These are phyloP conservation scores for Leptatherina wallacei DNA, from an alignment of 2,797 vertebrate genomes.

Conservation along the genomic window DNA sequence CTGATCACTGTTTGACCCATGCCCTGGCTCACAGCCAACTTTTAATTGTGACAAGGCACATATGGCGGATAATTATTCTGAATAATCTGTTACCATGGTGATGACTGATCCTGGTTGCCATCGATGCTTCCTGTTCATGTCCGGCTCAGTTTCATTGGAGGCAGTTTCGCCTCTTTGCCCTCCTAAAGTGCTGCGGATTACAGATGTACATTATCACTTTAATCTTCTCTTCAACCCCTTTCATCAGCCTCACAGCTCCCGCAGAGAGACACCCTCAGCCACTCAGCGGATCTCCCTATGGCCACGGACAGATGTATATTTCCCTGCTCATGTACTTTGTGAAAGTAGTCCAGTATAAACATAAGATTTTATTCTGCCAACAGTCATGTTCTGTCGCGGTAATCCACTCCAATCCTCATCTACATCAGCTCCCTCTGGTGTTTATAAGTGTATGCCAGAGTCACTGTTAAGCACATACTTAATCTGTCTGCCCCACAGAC, in stretches of 20 bases:
- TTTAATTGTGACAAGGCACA: constrained; percentile 77
- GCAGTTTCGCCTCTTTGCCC: constrained; percentile 60
- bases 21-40: constrained; percentile 62
- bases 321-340: constrained; percentile 39
- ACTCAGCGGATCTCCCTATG: constrained; percentile 42
- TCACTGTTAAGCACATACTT: constrained; percentile 41
- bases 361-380: constrained; percentile 53
- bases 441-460: constrained; percentile 38
- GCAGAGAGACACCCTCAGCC: constrained; percentile 18
- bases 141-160: constrained; percentile 37
- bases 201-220: constrained; percentile 77
- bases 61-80: constrained; percentile 75
- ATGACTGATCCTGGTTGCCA: constrained; percentile 53
- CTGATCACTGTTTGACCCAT: constrained; percentile 68
- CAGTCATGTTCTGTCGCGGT: constrained; percentile 46
- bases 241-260: constrained; percentile 38
- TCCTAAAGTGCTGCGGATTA: constrained; percentile 75
- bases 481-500: constrained; percentile 21
- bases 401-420: constrained; percentile 72
- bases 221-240: constrained; percentile 78
- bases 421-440: constrained; percentile 54
- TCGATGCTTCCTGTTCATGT: constrained; percentile 45
- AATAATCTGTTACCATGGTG: constrained; percentile 74
- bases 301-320: constrained; percentile 41
- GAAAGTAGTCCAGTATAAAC: constrained; percentile 47